Evolutionary conservation across 2,797 vertebrate species (phyloP), one percentile per base, ranked within the genome.

Genomic region (Sebastes cheni): DNA sequence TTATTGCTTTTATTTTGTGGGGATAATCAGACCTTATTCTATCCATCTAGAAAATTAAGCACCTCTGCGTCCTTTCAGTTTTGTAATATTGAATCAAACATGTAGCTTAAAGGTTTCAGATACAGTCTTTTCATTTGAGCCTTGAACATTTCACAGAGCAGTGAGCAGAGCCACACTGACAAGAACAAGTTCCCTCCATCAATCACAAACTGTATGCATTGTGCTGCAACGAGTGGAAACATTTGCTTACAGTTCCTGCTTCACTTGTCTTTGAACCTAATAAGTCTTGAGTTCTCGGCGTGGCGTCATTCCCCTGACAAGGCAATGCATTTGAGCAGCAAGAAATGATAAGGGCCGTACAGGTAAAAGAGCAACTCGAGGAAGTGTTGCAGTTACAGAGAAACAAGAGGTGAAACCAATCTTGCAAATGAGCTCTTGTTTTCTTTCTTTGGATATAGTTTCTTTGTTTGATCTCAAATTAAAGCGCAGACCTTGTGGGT

Each of bases 201-300:
- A 42, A 85, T 91, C 81, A 86, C 42, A 74, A 80, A 59, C 56
- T 75, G 81, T 82, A 27, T 62, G 68, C 81, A 83, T 85, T 88
- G 86, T 85, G 56, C 68, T 64, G 56, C 68, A 61, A 5, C 25
- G 64, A 79, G 62, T 89, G 84, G 80, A 90, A 88, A 87, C 79
- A 36, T 81, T 92, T 91, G 85, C 85, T 89, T 89, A 88, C 77
- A 86, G n/a, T 83, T 87, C 80, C 82, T 79, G 81, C 83, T 72
- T 76, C 34, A 29, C 86, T 88, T 0, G 9, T 82, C 72, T 92
- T 87, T 89, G 81, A 92, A 80, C 67, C 69, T 72, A 79, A 83
- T 74, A 80, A 70, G 72, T 77, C 74, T 71, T 0, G 16, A 85
- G 75, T 87, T 87, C 54, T 72, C 10, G 0, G 59, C 25, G 13